phyloP scores from a whole-genome alignment of 2,888 invertebrate species.

The Oscheius myriophilus region DNA sequence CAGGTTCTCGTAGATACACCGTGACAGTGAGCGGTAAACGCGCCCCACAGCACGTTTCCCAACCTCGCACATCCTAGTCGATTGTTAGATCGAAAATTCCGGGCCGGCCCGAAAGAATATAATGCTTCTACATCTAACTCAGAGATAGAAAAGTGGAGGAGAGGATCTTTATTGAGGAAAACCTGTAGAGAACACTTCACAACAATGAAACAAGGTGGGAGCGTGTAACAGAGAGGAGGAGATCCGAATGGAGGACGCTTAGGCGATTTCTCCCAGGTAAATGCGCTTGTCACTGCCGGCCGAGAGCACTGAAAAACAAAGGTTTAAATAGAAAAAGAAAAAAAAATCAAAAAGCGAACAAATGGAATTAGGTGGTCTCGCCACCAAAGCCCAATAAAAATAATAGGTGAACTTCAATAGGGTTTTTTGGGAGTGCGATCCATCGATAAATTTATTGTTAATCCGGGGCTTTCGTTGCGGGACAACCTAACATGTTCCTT shows the following conservation, averaged over 20 bases:
- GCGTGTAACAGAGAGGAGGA: too few relatives aligned
- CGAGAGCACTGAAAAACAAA: constrained; percentile 81
- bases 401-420: too few relatives aligned
- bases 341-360: too few relatives aligned
- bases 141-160: not conserved
- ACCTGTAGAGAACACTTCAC: constrained; percentile 10
- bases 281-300: constrained; percentile 94
- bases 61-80: constrained; percentile 21
- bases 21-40: constrained; percentile 89
- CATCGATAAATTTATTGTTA: too few relatives aligned
- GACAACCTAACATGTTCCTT: too few relatives aligned
- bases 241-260: not conserved
- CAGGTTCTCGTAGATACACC: constrained; percentile 89
- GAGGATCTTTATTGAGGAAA: constrained; percentile 4
- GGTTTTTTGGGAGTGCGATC: too few relatives aligned
- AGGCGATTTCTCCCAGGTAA: constrained; percentile 89
- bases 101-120: too few relatives aligned
- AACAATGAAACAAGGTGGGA: not conserved
- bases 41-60: constrained; percentile 22
- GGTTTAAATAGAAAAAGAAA: too few relatives aligned
- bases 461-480: too few relatives aligned
- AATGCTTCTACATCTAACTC: not conserved
- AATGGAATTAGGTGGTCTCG: too few relatives aligned
- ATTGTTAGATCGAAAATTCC: too few relatives aligned
- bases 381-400: too few relatives aligned